These are phyloP conservation scores for Spea hammondii DNA, from an alignment of 2,797 vertebrate genomes.

Conservation along the genomic window DNA sequence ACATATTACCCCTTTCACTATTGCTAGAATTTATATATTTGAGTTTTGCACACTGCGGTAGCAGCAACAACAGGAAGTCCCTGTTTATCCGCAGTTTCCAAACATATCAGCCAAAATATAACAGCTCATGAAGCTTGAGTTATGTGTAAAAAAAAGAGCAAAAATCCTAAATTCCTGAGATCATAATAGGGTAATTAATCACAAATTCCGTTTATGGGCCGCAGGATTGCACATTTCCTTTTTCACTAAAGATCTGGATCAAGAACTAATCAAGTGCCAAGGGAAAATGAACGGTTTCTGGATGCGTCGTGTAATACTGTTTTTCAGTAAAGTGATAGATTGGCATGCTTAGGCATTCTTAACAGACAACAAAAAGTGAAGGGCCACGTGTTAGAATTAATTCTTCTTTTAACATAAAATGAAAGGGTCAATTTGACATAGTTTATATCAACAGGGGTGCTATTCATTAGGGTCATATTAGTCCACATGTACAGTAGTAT, in stretches of 20 bases:
- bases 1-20: too few relatives aligned
- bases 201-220: slow-evolving; percentile 70
- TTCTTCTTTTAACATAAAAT: neutral
- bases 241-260: slow-evolving; percentile 68
- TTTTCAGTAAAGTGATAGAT: slow-evolving; percentile 4
- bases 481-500: too few relatives aligned
- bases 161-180: slow-evolving; percentile 71
- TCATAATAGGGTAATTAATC: slow-evolving; percentile 78
- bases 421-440: too few relatives aligned
- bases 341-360: neutral
- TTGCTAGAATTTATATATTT: too few relatives aligned
- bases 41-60: slow-evolving; percentile 57
- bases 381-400: neutral
- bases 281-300: slow-evolving; percentile 68
- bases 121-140: slow-evolving; percentile 69
- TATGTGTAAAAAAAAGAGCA: slow-evolving; percentile 70
- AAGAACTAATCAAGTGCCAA: slow-evolving; percentile 67
- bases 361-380: neutral
- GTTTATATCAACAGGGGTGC: too few relatives aligned
- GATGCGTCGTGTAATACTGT: slow-evolving; percentile 53
- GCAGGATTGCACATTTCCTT: slow-evolving; percentile 73
- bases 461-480: too few relatives aligned
- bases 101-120: slow-evolving; percentile 77
- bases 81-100: slow-evolving; percentile 75
- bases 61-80: slow-evolving; percentile 77